A percentile compares a stretch with the other conserved stretches of the same genome.
Conservation (phyloP, 2,888 invertebrate genomes). For the Allacma fusca region DNA sequence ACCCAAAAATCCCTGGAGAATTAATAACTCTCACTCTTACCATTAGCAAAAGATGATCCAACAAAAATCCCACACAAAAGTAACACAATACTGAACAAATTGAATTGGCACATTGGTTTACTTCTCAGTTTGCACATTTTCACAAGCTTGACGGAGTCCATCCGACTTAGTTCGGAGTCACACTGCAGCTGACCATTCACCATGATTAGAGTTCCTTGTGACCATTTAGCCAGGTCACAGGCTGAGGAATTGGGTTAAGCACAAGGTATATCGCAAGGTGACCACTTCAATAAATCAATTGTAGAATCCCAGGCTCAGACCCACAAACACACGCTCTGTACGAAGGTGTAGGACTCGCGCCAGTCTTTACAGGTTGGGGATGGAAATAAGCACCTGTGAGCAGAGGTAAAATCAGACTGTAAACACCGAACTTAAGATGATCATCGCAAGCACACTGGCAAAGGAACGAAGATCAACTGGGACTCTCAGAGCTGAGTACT, state of each 20-base stretch:
- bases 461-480: constrained; percentile 19
- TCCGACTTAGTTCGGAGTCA: constrained; percentile 9
- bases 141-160: not conserved
- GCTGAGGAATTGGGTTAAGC: constrained; percentile 5
- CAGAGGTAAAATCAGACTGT: too few species aligned
- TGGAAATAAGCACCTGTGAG: too few species aligned
- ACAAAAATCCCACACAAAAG: constrained; percentile 24
- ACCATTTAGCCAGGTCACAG: constrained; percentile 36
- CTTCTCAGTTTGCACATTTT: constrained; percentile 28
- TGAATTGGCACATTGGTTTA: constrained; percentile 39
- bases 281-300: not conserved
- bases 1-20: too few species aligned
- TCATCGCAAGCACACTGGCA: not conserved
- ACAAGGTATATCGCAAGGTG: not conserved
- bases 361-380: too few species aligned
- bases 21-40: constrained; percentile 10
- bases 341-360: too few species aligned
- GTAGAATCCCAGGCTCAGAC: not conserved
- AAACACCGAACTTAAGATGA: too few species aligned
- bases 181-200: not conserved
- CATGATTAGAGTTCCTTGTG: not conserved
- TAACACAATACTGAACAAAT: constrained; percentile 28
- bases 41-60: constrained; percentile 39
- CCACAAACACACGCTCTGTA: not conserved
- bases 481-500: not conserved